Evolutionary conservation across 2,797 vertebrate genomes (phyloP).

Genomic region (Hypotaenidia philippensis): DNA sequence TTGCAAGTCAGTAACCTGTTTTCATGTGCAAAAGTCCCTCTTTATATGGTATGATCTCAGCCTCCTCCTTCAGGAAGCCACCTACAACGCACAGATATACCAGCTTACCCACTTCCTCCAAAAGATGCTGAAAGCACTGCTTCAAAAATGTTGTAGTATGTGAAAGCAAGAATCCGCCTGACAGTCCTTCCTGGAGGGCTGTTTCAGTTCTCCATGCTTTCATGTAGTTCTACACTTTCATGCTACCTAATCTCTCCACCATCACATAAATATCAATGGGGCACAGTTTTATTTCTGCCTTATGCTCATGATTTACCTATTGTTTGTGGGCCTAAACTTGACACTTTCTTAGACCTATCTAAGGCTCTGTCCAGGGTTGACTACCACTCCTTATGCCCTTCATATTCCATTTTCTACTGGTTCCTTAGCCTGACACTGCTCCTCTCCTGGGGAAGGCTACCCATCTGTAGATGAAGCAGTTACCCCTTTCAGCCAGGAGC

Average conservation of each 20-base stretch:
- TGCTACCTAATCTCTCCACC: not conserved
- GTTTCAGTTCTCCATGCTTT: not conserved
- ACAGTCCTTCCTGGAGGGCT: not conserved
- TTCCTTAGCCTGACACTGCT: not conserved
- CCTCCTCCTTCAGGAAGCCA: not conserved
- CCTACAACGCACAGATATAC: not conserved
- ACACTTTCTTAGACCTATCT: not conserved
- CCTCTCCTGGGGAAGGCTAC: not conserved
- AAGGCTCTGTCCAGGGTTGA: not conserved
- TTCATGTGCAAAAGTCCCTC: not conserved
- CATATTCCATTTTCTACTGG: not conserved
- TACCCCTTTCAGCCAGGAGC: not conserved
- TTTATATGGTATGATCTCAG: not conserved
- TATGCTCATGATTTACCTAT: not conserved
- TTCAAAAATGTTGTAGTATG: not conserved
- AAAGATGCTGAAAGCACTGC: not conserved
- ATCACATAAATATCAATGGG: not conserved
- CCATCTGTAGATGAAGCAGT: not conserved
- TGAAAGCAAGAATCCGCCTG: not conserved
- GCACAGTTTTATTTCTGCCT: not conserved
- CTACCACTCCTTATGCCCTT: not conserved
- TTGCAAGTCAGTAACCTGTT: not conserved
- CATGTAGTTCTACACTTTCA: not conserved
- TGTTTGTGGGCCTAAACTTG: not conserved
- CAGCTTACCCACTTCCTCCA: not conserved